Evolutionary conservation across 2,797 vertebrate genomes (phyloP).

Genomic region (Phoebastria nigripes): DNA sequence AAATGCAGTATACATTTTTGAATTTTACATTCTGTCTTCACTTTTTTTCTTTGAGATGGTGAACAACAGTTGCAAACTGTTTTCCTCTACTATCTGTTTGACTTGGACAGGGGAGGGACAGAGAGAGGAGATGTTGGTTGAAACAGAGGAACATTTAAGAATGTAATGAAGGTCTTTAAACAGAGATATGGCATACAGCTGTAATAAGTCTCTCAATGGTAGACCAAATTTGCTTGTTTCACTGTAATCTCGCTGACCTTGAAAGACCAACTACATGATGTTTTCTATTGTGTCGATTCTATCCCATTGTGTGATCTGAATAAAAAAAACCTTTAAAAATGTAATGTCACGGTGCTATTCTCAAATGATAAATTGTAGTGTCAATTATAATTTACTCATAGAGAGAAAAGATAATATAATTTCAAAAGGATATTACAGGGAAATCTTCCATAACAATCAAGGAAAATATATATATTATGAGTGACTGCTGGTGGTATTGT

Average conservation of each 20-base stretch:
- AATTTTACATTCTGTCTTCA: background rate
- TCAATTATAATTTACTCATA: background rate
- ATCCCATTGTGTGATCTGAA: background rate
- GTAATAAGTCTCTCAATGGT: background rate
- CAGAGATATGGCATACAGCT: background rate
- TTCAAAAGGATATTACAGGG: background rate
- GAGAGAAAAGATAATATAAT: slow-evolving; percentile 9
- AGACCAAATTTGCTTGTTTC: background rate
- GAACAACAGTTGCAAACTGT: background rate
- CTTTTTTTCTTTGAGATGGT: background rate
- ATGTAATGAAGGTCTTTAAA: background rate
- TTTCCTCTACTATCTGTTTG: background rate
- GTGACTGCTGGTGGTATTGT: background rate
- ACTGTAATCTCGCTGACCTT: background rate
- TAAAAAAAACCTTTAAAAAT: background rate
- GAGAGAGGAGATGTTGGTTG: background rate
- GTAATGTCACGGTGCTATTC: background rate
- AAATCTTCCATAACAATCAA: slow-evolving; percentile 12
- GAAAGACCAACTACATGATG: background rate
- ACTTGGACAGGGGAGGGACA: background rate
- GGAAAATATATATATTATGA: background rate
- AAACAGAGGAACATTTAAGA: background rate
- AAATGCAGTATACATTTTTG: background rate
- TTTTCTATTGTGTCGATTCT: background rate
- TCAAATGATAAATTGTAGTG: background rate